Conservation (phyloP, 2,888 invertebrate species). For the Idaea dimidiata region DNA sequence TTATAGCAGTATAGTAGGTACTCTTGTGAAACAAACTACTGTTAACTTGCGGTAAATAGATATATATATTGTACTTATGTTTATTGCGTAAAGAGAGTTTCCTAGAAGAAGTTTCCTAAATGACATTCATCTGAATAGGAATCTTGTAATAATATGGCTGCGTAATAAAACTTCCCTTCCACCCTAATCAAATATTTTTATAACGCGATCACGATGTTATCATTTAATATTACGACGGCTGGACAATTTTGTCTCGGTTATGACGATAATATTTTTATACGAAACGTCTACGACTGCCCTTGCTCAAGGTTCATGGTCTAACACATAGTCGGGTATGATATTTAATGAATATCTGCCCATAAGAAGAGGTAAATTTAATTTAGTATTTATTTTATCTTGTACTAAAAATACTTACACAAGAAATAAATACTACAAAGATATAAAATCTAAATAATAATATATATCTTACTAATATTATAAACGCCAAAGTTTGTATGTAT, state of each 20-base stretch:
- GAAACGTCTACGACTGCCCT: constrained; percentile 1
- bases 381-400: too few species aligned
- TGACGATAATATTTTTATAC: constrained; percentile 2
- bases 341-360: not conserved
- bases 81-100: too few species aligned
- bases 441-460: too few species aligned
- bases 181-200: constrained; percentile 65
- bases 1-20: too few species aligned
- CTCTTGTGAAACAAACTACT: too few species aligned
- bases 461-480: too few species aligned
- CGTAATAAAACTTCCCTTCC: constrained; percentile 22
- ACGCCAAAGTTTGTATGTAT: too few species aligned
- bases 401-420: too few species aligned
- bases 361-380: not conserved
- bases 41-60: too few species aligned
- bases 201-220: constrained; percentile 58
- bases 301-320: not conserved
- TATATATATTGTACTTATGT: too few species aligned
- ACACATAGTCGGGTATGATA: not conserved
- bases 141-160: constrained; percentile 6
- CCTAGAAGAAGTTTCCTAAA: not conserved
- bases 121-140: not conserved
- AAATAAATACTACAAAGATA: too few species aligned
- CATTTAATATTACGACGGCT: constrained; percentile 54
- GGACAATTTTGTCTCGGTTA: constrained; percentile 14